phyloP scores from a whole-genome alignment of 2,888 invertebrate species.

The Dendrolimus houi region DNA sequence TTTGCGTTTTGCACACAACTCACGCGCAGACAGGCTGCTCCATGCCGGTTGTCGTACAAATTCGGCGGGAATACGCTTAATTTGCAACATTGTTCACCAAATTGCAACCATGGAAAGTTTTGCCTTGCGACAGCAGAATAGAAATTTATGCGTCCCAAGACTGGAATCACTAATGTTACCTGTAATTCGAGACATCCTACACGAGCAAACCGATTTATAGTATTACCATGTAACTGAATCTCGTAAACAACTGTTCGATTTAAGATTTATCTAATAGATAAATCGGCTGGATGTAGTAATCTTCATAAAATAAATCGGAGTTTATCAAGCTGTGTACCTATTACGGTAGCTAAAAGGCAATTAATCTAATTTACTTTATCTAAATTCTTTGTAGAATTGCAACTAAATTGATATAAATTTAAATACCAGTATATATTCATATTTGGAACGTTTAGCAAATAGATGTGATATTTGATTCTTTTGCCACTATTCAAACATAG shows the following conservation, averaged over 20 bases:
- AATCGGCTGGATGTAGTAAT: neutral
- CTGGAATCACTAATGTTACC: neutral
- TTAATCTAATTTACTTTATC: constrained; percentile 2
- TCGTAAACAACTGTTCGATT: neutral
- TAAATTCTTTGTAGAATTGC: neutral
- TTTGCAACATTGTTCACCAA: constrained; percentile 56
- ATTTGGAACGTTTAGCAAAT: no score
- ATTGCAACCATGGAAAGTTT: constrained; percentile 48
- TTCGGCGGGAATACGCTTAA: constrained; percentile 39
- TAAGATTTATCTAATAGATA: neutral
- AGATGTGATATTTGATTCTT: no score
- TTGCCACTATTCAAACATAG: no score
- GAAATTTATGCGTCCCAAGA: constrained; percentile 14
- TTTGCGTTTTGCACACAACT: constrained; percentile 29
- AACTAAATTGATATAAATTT: neutral
- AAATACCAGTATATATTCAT: neutral
- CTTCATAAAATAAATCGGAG: constrained; percentile 17
- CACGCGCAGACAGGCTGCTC: constrained; percentile 36
- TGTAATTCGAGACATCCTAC: neutral
- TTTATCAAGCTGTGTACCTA: constrained; percentile 11
- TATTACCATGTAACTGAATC: neutral
- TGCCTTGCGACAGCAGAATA: constrained; percentile 33
- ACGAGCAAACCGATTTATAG: neutral
- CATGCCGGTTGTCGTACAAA: constrained; percentile 40
- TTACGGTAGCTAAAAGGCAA: constrained; percentile 2